These are phyloP conservation scores for Hippopotamus amphibius DNA, from an alignment of 2,113 vertebrate genomes.

Conservation along the genomic window DNA sequence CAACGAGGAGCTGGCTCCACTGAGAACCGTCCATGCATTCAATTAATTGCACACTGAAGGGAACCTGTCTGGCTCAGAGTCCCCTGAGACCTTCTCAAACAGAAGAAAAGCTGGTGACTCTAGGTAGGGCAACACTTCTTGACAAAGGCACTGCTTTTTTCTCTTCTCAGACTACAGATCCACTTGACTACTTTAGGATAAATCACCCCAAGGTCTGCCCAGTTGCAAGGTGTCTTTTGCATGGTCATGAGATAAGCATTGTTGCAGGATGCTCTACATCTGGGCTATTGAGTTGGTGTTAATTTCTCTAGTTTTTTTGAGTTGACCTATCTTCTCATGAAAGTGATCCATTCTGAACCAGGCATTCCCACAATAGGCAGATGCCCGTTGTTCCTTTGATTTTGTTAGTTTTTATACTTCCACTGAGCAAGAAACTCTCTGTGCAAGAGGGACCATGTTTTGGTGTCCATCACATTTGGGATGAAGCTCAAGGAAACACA, in stretches of 20 bases:
- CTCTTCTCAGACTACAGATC: neutral
- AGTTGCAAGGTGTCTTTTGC: neutral
- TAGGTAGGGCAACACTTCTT: neutral
- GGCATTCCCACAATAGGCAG: neutral
- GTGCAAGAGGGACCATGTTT: neutral
- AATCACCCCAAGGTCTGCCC: neutral
- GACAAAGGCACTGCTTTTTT: neutral
- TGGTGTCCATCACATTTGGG: neutral
- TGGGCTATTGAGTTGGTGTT: neutral
- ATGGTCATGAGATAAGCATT: neutral
- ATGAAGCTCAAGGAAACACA: neutral
- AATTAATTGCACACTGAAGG: neutral
- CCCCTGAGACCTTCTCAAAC: neutral
- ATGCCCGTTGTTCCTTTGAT: neutral
- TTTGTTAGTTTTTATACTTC: slow-evolving; percentile 26
- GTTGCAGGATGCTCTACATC: neutral
- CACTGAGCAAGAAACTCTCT: neutral
- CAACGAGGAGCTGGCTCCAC: neutral
- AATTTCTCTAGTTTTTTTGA: neutral
- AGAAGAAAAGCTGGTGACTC: neutral
- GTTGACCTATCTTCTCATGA: neutral
- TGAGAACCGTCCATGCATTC: neutral
- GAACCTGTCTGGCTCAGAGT: neutral
- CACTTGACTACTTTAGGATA: neutral
- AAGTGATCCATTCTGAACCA: neutral